phyloP scores from a whole-genome alignment of 2,888 invertebrate genomes.

The Machimus atricapillus region DNA sequence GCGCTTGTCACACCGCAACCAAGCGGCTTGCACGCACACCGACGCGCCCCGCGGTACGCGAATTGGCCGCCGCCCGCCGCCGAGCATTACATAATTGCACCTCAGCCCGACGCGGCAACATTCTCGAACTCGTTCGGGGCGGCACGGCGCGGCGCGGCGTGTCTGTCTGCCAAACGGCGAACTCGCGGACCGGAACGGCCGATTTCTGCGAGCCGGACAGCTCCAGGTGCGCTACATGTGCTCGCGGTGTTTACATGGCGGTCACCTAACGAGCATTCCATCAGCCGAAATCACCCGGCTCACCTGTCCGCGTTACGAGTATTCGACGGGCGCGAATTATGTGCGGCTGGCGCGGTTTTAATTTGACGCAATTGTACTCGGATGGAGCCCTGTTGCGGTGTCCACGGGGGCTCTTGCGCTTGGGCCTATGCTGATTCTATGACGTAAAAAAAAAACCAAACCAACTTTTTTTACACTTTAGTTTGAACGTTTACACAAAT shows the following conservation, averaged over 20 bases:
- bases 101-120: background rate
- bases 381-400: background rate
- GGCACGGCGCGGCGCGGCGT: too few relatives aligned
- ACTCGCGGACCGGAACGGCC: background rate
- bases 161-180: background rate
- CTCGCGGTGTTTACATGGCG: constrained; percentile 1
- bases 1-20: background rate
- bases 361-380: background rate
- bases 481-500: background rate
- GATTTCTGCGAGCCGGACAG: background rate
- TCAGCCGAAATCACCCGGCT: background rate
- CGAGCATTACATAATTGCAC: background rate
- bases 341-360: background rate
- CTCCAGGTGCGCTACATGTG: background rate
- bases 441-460: background rate
- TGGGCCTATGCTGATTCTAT: background rate
- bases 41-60: background rate
- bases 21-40: background rate
- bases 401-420: background rate
- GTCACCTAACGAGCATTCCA: background rate
- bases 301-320: background rate
- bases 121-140: background rate
- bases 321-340: background rate
- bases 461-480: background rate
- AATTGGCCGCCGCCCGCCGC: background rate